A percentile compares a stretch with the other conserved stretches of the same genome.
These are phyloP conservation scores for Hirtodrosophila confusa DNA, from an alignment of 2,888 invertebrate species.

Conservation along the genomic window DNA sequence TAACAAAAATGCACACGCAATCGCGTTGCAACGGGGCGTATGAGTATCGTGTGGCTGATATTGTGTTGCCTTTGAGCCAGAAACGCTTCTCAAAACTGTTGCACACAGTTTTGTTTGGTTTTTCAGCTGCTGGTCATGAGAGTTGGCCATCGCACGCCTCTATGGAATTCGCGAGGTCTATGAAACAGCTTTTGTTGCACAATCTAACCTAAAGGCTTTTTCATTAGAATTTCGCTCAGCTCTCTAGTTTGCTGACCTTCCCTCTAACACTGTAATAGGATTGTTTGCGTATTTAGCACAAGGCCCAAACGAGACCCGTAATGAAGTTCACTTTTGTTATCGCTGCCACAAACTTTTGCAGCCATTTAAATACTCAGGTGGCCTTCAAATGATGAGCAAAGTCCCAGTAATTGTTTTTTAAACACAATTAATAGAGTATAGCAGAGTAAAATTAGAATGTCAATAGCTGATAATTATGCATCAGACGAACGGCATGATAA, in stretches of 20 bases:
- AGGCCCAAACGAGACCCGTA: slow-evolving; percentile 47
- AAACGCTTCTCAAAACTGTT: slow-evolving; percentile 63
- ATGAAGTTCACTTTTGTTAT: slow-evolving; percentile 31
- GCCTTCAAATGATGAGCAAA: too few species aligned
- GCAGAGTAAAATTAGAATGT: slow-evolving; percentile 45
- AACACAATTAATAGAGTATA: slow-evolving; percentile 43
- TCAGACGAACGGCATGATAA: slow-evolving; percentile 17
- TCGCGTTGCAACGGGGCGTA: slow-evolving; percentile 65
- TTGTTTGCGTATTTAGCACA: slow-evolving; percentile 66
- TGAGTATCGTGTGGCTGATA: slow-evolving; percentile 43
- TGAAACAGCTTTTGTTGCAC: slow-evolving; percentile 55
- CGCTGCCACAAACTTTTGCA: slow-evolving; percentile 3
- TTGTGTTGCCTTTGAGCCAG: slow-evolving; percentile 39
- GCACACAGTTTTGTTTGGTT: slow-evolving; percentile 52
- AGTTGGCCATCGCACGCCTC: slow-evolving; percentile 15
- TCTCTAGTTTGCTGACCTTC: slow-evolving; percentile 22
- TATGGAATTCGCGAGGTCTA: slow-evolving; percentile 27
- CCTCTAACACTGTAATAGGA: slow-evolving; percentile 47
- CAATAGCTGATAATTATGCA: slow-evolving; percentile 58
- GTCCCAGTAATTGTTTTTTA: slow-evolving; percentile 52
- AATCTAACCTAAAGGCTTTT: slow-evolving; percentile 73
- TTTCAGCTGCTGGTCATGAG: slow-evolving; percentile 18
- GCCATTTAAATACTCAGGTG: slow-evolving; percentile 18
- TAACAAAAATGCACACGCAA: slow-evolving; percentile 68
- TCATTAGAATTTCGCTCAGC: slow-evolving; percentile 64